Base-by-base conservation (phyloP, 2,113 vertebrate species). In the Corythornis madagascariensis region DNA sequence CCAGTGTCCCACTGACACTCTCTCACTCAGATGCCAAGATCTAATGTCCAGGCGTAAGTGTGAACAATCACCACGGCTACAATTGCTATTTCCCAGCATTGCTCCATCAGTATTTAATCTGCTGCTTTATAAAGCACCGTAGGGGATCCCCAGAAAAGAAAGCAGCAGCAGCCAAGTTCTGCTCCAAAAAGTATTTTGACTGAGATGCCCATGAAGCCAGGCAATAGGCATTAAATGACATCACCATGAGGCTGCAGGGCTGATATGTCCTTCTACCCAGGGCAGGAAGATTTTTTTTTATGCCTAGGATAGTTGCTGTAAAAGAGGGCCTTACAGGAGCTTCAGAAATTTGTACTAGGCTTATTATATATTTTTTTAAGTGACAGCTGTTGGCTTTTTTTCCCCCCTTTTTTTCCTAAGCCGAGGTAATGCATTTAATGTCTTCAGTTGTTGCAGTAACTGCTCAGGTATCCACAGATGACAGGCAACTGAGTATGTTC, bases 121-220 rank as follows among this genome's bases (percentile, higher is more conserved):
- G 79, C 91, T 83, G 82, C 87, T 93, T 96, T 92, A 83, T 43
- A 93, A 76, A 94, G 48, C 91, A 83, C 96, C 14, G 29, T 91
- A 89, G 96, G 96, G 86, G 92, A 89, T 93, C 89, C 89, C 89
- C 74, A 87, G 95, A 91, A 96, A 95, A 89, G 91, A 94, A 89
- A 96, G 86, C 87, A 93, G 82, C 92, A 91, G 92, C 76, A 93
- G 85, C 82, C 72, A 88, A 96, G 92, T 96, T 96, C 95, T 96
- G 95, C 87, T 96, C 87, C 88, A 91, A 87, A 94, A 95, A 96
- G 84, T 92, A 80, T 83, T 92, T 93, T 85, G 13, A 89, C 89
- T 85, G 91, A 93, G 85, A 92, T 90, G 85, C 78, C 91, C 85
- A 89, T 94, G 93, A 95, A 95, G 88, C 87, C 82, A 83, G 56